These are phyloP conservation scores for Chaetops frenatus DNA, from an alignment of 2,113 vertebrate species.

Conservation along the genomic window DNA sequence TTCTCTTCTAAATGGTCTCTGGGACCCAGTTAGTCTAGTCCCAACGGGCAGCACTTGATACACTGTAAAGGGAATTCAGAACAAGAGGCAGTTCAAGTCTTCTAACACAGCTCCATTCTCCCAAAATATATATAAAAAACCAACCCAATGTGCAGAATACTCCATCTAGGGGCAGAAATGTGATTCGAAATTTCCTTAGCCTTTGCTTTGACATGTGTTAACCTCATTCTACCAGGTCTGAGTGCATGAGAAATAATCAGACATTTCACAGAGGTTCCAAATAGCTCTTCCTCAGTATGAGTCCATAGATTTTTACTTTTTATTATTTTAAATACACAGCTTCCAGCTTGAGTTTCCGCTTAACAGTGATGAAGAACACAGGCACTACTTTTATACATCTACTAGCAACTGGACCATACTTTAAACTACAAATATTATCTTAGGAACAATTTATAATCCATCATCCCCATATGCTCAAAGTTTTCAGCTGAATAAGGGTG, in stretches of 20 bases:
- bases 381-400: not conserved
- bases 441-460: not conserved
- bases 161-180: conserved; percentile 74
- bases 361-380: conserved; percentile 28
- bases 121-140: not conserved
- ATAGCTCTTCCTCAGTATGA: not conserved
- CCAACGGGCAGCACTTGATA: conserved; percentile 15
- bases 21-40: not conserved
- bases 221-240: conserved; percentile 14
- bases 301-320: not conserved
- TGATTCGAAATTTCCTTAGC: not conserved
- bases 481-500: not conserved
- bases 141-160: conserved; percentile 18
- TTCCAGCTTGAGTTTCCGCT: conserved; percentile 36
- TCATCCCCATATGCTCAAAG: not conserved
- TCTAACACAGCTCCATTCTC: conserved; percentile 52
- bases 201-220: conserved; percentile 19
- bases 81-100: conserved; percentile 51
- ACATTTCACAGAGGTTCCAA: conserved; percentile 29
- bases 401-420: not conserved
- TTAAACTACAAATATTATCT: not conserved
- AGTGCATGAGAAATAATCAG: conserved; percentile 18
- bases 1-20: conserved; percentile 3
- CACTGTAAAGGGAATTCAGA: conserved; percentile 46
- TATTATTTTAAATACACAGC: conserved; percentile 9